Evolutionary conservation across 2,797 vertebrate genomes (phyloP), one percentile per base, ranked within the genome.

Genomic region (Cuculus canorus): DNA sequence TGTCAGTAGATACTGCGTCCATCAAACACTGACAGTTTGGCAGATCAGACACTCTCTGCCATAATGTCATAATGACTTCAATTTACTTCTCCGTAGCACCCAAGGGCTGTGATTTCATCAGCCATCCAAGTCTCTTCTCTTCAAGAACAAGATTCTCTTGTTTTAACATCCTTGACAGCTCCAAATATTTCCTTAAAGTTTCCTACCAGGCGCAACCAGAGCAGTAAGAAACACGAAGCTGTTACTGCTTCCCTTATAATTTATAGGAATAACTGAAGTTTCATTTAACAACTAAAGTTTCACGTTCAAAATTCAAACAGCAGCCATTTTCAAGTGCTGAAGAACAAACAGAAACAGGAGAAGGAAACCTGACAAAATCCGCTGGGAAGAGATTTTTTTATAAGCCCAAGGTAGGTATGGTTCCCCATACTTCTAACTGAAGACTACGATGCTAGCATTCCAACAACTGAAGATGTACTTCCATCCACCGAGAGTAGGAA

Each of bases 41-140:
- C 96, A 97, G 92, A 96, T 93, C 82, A 93, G 82, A 76, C 21
- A 0, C 91, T 92, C 81, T 73, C 93, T 95, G 86, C 94, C 92
- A 93, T 87, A 95, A 95, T 96, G 96, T 94, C 95, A 92, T 91
- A 94, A 96, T 85, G 71, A 96, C 86, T 95, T 95, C 88, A 78
- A 72, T 95, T 97, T 91, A 82, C 91, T 94, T 91, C 92, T 76
- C 71, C 0, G 0, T 78, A 87, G 95, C 79, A 95, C 95, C 93
- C 86, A 96, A 95, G 72, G 88, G 90, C 94, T 96, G 90, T 0
- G 8, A 95, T 96, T 95, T 95, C 92, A 94, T 86, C 86, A 94
- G 90, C 88, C 65, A 76, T 93, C 69, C 81, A 96, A 95, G 61
- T 52, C 84, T 86, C 81, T 89, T 79, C 82, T 80, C 75, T 94